Percentiles rank a stretch among this genome's conserved stretches.
phyloP scores from a whole-genome alignment of 2,888 invertebrate genomes.

The Pandemis corylana region DNA sequence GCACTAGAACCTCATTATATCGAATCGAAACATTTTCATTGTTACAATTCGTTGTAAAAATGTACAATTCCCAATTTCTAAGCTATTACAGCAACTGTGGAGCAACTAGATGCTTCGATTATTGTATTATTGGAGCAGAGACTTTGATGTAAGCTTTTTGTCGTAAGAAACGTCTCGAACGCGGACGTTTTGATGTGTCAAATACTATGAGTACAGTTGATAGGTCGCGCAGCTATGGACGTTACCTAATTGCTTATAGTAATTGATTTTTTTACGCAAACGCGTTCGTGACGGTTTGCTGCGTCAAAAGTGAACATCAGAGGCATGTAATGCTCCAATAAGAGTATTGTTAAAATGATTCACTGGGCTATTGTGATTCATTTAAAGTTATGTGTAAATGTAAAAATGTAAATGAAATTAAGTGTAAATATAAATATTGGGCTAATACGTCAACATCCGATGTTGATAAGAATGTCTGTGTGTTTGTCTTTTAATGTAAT shows the following conservation, averaged over 20 bases:
- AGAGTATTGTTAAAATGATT: slow-evolving; percentile 67
- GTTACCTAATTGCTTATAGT: no score
- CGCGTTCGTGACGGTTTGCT: no score
- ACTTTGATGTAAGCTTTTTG: no score
- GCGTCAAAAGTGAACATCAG: no score
- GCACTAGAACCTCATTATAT: neutral
- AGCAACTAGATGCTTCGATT: slow-evolving; percentile 59
- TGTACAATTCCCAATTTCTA: slow-evolving; percentile 60
- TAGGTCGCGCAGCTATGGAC: no score
- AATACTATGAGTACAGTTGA: no score
- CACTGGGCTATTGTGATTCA: slow-evolving; percentile 79
- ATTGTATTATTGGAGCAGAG: slow-evolving; percentile 54
- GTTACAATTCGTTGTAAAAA: slow-evolving; percentile 51
- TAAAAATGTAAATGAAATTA: slow-evolving; percentile 59
- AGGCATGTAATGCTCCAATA: slow-evolving; percentile 45
- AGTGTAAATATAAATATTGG: slow-evolving; percentile 67
- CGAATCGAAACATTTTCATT: slow-evolving; percentile 41
- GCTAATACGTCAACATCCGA: slow-evolving; percentile 73
- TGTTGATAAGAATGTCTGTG: slow-evolving; percentile 79
- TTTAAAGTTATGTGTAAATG: slow-evolving; percentile 56
- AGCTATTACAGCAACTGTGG: slow-evolving; percentile 77
- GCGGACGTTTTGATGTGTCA: no score
- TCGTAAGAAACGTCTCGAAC: no score
- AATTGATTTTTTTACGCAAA: no score
- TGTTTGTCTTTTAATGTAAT: slow-evolving; percentile 60